A percentile compares a stretch with the other conserved stretches of the same genome.
phyloP scores from a whole-genome alignment of 2,797 vertebrate genomes.

The Premnoplex brunnescens region DNA sequence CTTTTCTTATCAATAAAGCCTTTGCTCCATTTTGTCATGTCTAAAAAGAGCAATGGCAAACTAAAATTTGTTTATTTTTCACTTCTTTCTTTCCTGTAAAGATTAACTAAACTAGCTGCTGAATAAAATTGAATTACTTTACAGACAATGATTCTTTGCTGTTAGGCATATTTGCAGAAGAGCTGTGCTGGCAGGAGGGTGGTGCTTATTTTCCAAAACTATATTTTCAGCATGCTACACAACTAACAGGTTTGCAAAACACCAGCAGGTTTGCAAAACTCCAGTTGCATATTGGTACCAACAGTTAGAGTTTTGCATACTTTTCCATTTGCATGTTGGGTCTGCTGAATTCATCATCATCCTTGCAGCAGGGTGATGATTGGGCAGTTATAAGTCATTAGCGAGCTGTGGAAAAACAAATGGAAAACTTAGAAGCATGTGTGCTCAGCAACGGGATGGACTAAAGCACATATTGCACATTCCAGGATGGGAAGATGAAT shows the following conservation, averaged over 20 bases:
- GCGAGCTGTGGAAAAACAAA: not conserved
- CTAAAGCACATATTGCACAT: slow-evolving; percentile 49
- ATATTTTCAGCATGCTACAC: not conserved
- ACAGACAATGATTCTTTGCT: not conserved
- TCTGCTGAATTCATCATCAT: not conserved
- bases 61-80: not conserved
- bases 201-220: not conserved
- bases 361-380: not conserved
- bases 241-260: not conserved
- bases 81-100: not conserved
- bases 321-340: not conserved
- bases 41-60: not conserved
- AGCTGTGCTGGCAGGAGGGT: not conserved
- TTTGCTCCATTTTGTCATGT: not conserved
- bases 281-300: not conserved
- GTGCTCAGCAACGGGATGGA: slow-evolving; percentile 19
- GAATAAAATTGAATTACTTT: slow-evolving; percentile 8
- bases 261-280: not conserved
- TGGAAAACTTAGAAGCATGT: not conserved
- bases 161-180: not conserved
- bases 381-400: not conserved
- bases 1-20: not conserved
- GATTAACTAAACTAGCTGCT: not conserved
- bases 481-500: slow-evolving; percentile 30
- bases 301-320: not conserved